Base-by-base conservation (phyloP, 2,888 invertebrate genomes). In the Toxonevra muliebris region DNA sequence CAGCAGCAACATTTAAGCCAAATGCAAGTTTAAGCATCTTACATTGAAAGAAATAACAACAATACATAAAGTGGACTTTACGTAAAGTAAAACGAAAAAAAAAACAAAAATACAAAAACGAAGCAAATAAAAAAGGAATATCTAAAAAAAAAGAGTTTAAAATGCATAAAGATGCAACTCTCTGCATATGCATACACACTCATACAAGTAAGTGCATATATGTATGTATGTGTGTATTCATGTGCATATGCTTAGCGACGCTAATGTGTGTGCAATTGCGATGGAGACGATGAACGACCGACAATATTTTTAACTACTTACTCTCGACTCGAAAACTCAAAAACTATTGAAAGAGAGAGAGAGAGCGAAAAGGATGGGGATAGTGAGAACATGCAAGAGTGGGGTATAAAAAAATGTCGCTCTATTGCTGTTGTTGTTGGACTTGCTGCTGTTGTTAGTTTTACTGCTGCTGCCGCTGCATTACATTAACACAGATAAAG, bases 401-500 rank as follows among this genome's bases (percentile, higher is more conserved):
- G 30, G 30, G 3, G 7, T 30, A 30, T 2, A 30, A 30, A 48
- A 15, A n/a, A n/a, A 10, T n/a, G 60, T 12, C 10, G 17, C 45
- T 43, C 17, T 48, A 48, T 7, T 45, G 50, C 48, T 20, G 45
- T 45, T 45, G 61, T 48, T 70, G 54, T 20, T 42, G 20, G 3
- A 40, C 43, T 54, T 42, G 42, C 54, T 45, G 50, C 48, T 20
- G 45, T 45, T 45, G 61, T 48, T 70, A n/a, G n/a, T n/a, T n/a
- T n/a, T n/a, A 43, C 45, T 40, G 53, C 54, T 45, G 5, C 20
- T 60, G 13, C 13, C 15, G 40, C 50, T 79, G 79, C 79, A 79
- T 79, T 76, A 75, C 79, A 79, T 79, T 79, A 79, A 79, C 79
- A 78, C 79, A 79, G 79, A 79, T 79, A 78, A 79, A 79, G 77